Percentiles rank a stretch among this genome's conserved stretches.
Evolutionary conservation across 2,888 invertebrate genomes (phyloP).

Genomic region (Stenodema calcarata): DNA sequence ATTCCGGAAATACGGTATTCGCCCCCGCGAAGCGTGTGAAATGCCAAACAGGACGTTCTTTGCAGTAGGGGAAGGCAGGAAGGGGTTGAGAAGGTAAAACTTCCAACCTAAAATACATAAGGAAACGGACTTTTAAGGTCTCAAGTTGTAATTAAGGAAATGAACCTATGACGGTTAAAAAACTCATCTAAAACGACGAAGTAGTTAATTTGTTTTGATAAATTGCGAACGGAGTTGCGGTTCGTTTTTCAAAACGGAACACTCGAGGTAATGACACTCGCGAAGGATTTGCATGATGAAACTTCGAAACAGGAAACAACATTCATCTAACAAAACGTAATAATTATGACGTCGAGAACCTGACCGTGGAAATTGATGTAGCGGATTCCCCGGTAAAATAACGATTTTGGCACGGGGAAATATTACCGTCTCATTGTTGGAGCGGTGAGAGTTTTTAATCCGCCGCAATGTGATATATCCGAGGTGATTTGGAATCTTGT

Average conservation of each 20-base stretch:
- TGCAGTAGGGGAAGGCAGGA: not conserved
- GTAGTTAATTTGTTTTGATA: not conserved
- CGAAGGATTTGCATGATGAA: not conserved
- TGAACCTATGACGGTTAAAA: not conserved
- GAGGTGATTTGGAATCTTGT: not conserved
- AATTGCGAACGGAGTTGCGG: not conserved
- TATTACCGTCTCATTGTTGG: not conserved
- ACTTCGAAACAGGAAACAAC: not conserved
- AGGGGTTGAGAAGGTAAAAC: too few species aligned
- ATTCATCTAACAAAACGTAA: not conserved
- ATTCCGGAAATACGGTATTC: not conserved
- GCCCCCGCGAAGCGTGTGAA: not conserved
- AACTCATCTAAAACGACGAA: not conserved
- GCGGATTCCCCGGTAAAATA: not conserved
- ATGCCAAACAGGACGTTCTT: not conserved
- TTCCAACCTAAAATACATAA: not conserved
- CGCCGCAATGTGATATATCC: not conserved
- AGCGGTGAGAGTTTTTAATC: not conserved
- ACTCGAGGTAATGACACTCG: not conserved
- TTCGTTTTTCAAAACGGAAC: not conserved
- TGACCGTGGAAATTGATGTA: not conserved
- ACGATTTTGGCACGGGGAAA: not conserved
- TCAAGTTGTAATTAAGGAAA: not conserved
- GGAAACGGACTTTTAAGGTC: not conserved
- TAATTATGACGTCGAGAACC: not conserved